Conservation (phyloP, 64 coral and sea anemone genomes). For the Dendronephthya gigantea region DNA sequence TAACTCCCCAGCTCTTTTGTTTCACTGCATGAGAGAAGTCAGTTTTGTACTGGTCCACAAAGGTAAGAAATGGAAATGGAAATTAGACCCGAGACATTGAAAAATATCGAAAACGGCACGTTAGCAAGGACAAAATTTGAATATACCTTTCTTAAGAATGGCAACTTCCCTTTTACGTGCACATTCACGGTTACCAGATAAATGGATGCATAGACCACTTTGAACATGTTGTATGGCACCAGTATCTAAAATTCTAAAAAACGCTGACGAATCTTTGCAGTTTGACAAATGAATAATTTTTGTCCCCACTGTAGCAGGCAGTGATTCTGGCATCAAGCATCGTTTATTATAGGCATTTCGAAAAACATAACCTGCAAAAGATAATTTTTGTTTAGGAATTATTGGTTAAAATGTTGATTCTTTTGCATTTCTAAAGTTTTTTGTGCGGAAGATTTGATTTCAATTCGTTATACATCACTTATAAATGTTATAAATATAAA, state of each 20-base stretch:
- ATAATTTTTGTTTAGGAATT: not conserved
- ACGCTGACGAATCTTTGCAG: not conserved
- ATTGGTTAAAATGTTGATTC: no score
- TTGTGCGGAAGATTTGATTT: no score
- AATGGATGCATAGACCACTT: not conserved
- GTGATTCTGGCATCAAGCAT: not conserved
- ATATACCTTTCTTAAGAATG: not conserved
- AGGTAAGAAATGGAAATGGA: no score
- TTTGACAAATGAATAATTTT: not conserved
- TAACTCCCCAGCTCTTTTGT: no score
- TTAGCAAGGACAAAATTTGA: no score
- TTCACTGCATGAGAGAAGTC: no score
- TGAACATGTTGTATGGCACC: not conserved
- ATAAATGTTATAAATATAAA: no score
- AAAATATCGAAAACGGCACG: no score
- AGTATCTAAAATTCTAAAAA: not conserved
- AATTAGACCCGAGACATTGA: no score
- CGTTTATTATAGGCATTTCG: not conserved
- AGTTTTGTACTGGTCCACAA: no score
- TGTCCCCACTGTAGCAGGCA: not conserved
- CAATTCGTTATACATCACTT: no score
- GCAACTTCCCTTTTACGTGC: not conserved
- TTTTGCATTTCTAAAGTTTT: no score
- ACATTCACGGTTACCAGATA: not conserved
- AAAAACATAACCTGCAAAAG: not conserved